Evolutionary conservation across 2,888 invertebrate genomes (phyloP), one percentile per base, ranked within the genome.

Genomic region (Drosophila seclusa): DNA sequence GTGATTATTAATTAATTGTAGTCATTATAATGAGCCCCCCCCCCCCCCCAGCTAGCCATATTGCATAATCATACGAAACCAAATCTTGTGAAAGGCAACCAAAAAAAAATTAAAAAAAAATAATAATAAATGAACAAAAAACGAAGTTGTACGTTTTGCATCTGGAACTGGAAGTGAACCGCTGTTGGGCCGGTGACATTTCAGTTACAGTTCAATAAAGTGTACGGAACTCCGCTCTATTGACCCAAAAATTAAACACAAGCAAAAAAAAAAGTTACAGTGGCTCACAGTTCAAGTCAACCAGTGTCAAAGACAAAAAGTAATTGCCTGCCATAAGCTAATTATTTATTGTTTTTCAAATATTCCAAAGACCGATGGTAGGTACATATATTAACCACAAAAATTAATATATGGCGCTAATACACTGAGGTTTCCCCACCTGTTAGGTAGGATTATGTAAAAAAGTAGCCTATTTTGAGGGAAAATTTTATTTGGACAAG

Each of bases 151-250:
- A 66, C 64, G 54, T 40, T 58, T 63, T 62, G 66, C 58, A 38
- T 52, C 36, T 52, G 58, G 45, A 49, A 61, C 24, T 64, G 59
- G 49, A 18, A 54, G 48, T 34, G 24, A 42, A 45, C 63, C 64
- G 42, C 16, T 57, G 49, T 64, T 38, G 24, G n/a, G 50, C 58
- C 29, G 53, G n/a, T 40, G 32, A 45, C 45, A 45, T 31, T 61
- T 68, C 65, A 55, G 68, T 72, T 67, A 75, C 75, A 85, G 88
- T 84, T 84, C 84, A 88, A 83, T 83, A 84, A 84, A 84, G 88
- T 78, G 71, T 68, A 69, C 66, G 83, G 83, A 85, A 88, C 88
- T 84, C 78, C 74, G 86, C 86, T 85, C 84, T 73, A 84, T 88
- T 84, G 84, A 84, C 88, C 88, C 78, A 88, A 84, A 87, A 87